These are phyloP conservation scores for Metopolophium dirhodum DNA, from an alignment of 1,140 invertebrate genomes.

Conservation along the genomic window DNA sequence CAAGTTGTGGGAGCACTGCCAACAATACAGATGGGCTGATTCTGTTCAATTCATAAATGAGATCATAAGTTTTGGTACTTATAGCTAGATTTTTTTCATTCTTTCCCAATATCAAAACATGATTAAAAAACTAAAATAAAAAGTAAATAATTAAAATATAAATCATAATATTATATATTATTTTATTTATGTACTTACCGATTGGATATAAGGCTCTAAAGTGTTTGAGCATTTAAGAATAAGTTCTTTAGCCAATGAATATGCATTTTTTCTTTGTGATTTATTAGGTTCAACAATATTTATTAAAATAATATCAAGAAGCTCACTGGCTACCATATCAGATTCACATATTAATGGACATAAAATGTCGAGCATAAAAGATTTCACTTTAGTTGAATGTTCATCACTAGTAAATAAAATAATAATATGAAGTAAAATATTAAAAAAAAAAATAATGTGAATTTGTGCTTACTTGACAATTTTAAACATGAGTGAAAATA, in stretches of 20 bases:
- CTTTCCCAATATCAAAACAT: constrained; percentile 90
- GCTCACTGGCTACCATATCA: constrained; percentile 91
- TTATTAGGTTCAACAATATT: constrained; percentile 97
- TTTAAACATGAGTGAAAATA: constrained; percentile 95
- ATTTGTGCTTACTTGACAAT: constrained; percentile 84
- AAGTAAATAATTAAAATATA: not conserved
- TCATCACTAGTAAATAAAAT: constrained; percentile 77
- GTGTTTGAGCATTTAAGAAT: constrained; percentile 89
- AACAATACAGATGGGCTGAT: constrained; percentile 88
- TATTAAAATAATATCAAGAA: constrained; percentile 91
- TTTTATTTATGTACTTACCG: constrained; percentile 68
- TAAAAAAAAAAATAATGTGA: not conserved
- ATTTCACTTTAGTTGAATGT: constrained; percentile 94
- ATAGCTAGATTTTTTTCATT: constrained; percentile 82
- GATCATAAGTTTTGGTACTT: constrained; percentile 87
- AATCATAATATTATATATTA: not conserved
- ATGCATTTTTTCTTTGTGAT: constrained; percentile 87
- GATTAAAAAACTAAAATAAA: constrained; percentile 87
- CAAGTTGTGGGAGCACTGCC: constrained; percentile 90
- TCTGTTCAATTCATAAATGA: constrained; percentile 96
- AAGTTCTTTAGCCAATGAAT: constrained; percentile 88
- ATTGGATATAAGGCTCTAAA: constrained; percentile 92
- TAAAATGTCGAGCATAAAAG: constrained; percentile 94
- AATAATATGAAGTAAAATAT: constrained; percentile 24
- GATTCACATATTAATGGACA: constrained; percentile 93